A percentile compares a stretch with the other conserved stretches of the same genome.
Evolutionary conservation across 2,888 invertebrate genomes (phyloP).

Genomic region (Heliconius sara): DNA sequence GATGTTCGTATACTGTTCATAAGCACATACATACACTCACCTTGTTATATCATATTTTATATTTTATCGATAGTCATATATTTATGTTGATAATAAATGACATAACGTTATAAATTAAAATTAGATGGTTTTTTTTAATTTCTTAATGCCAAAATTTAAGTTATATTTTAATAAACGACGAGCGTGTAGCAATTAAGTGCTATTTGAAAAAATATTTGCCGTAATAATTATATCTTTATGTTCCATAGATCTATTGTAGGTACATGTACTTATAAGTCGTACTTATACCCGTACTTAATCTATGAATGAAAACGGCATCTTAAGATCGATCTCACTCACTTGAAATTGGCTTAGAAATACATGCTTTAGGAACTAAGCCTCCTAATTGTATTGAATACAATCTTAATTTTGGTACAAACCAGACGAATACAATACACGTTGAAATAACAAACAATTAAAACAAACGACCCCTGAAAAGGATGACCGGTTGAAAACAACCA

Average conservation of each 20-base stretch:
- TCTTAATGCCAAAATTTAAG: not conserved
- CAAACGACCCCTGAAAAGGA: not conserved
- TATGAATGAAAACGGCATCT: no score
- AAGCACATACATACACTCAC: not conserved
- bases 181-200: not conserved
- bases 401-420: no score
- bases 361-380: not conserved
- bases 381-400: not conserved
- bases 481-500: not conserved
- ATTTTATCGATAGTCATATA: no score
- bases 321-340: no score
- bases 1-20: not conserved
- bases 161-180: not conserved
- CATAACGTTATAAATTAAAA: no score
- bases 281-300: not conserved
- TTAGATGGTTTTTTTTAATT: no score
- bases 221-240: not conserved
- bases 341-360: no score
- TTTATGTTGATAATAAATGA: no score
- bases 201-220: not conserved
- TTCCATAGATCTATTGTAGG: not conserved
- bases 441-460: slow-evolving; percentile 1
- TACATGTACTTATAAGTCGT: not conserved
- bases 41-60: not conserved
- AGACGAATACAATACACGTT: not conserved